Conservation (phyloP, 2,888 invertebrate genomes). For the Trissoscelio sp. region DNA sequence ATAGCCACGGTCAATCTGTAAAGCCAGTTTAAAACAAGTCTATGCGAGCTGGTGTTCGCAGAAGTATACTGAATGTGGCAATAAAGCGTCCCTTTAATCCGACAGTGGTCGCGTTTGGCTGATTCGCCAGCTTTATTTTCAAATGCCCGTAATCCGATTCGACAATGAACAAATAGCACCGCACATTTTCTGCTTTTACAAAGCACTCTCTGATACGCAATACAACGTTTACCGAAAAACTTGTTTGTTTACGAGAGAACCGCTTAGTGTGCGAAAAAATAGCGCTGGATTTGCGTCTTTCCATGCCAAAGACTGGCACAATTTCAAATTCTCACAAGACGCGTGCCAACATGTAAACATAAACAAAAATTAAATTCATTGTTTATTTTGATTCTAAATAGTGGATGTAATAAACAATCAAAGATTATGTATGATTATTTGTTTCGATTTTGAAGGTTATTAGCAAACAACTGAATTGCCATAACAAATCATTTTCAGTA, state of each 20-base stretch:
- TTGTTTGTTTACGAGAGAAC: slow-evolving; percentile 57
- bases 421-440: not conserved
- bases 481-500: too few species aligned
- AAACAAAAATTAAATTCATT: too few species aligned
- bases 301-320: not conserved
- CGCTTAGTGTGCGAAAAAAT: slow-evolving; percentile 40
- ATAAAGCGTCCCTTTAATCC: slow-evolving; percentile 69
- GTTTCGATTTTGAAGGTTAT: not conserved
- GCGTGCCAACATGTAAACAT: too few species aligned
- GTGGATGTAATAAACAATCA: too few species aligned
- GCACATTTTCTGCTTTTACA: slow-evolving; percentile 64
- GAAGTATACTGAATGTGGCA: slow-evolving; percentile 65
- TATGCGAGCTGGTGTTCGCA: slow-evolving; percentile 46
- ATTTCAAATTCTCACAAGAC: too few species aligned
- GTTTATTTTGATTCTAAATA: too few species aligned
- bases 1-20: slow-evolving; percentile 51
- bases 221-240: slow-evolving; percentile 56
- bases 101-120: slow-evolving; percentile 65
- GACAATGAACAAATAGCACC: slow-evolving; percentile 69
- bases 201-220: slow-evolving; percentile 45
- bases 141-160: slow-evolving; percentile 70
- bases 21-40: slow-evolving; percentile 66
- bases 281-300: slow-evolving; percentile 19
- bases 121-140: slow-evolving; percentile 70
- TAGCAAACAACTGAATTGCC: too few species aligned